A percentile compares a stretch with the other conserved stretches of the same genome.
phyloP scores from a whole-genome alignment of 2,888 invertebrate species.

The Drosophila rubida region DNA sequence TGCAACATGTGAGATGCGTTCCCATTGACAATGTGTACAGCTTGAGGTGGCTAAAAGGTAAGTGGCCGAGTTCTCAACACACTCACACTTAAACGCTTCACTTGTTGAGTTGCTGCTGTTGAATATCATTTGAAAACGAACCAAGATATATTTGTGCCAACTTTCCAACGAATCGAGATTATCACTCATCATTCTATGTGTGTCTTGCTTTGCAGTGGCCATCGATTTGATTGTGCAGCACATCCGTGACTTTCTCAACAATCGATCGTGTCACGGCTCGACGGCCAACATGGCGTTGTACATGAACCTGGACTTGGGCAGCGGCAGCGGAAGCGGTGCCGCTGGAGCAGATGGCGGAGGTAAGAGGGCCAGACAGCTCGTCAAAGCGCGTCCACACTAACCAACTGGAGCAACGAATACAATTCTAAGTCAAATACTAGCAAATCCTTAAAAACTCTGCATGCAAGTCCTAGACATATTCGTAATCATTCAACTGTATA shows the following conservation, averaged over 20 bases:
- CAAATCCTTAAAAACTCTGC: slow-evolving; percentile 37
- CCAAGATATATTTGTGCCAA: slow-evolving; percentile 15
- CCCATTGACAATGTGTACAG: background rate
- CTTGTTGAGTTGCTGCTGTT: slow-evolving; percentile 51
- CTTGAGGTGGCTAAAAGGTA: slow-evolving; percentile 32
- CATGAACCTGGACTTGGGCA: slow-evolving; percentile 70
- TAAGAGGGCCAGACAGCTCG: slow-evolving; percentile 61
- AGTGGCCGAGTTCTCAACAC: slow-evolving; percentile 18
- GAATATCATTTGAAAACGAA: slow-evolving; percentile 36
- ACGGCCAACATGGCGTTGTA: slow-evolving; percentile 77
- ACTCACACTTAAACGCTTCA: slow-evolving; percentile 30
- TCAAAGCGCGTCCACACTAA: slow-evolving; percentile 76
- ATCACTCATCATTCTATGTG: background rate
- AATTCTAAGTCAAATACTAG: slow-evolving; percentile 8
- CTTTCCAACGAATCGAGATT: background rate
- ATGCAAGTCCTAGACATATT: slow-evolving; percentile 33
- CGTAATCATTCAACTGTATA: slow-evolving; percentile 3
- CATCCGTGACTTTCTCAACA: slow-evolving; percentile 94
- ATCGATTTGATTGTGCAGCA: slow-evolving; percentile 99
- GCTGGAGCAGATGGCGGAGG: slow-evolving; percentile 44
- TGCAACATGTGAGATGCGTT: slow-evolving; percentile 3
- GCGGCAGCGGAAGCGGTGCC: slow-evolving; percentile 25
- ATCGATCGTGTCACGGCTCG: slow-evolving; percentile 84
- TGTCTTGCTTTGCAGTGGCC: slow-evolving; percentile 90
- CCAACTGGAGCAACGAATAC: slow-evolving; percentile 39